A percentile compares a stretch with the other conserved stretches of the same genome.
Conservation (phyloP, 2,888 invertebrate genomes). For the Papilio protenor region DNA sequence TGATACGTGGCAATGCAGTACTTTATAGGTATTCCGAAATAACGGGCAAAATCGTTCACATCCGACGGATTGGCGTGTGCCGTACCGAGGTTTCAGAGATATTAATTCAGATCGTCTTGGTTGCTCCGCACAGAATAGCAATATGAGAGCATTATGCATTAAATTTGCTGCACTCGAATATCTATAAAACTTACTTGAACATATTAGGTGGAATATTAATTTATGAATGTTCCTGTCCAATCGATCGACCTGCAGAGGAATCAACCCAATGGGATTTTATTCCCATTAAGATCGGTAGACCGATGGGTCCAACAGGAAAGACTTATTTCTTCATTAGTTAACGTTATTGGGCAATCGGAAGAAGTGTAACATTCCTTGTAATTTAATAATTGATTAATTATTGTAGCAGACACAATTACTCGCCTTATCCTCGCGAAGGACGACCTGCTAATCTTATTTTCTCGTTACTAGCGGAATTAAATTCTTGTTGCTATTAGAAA, state of each 20-base stretch:
- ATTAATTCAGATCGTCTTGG: constrained; percentile 24
- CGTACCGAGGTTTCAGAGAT: not conserved
- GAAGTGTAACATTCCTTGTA: not conserved
- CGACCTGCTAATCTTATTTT: not conserved
- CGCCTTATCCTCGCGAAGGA: not conserved
- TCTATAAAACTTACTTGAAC: not conserved
- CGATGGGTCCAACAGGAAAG: no score
- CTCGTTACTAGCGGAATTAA: constrained; percentile 5
- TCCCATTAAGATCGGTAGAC: no score
- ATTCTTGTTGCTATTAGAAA: constrained; percentile 3
- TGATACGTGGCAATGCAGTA: not conserved
- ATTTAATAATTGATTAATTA: constrained; percentile 9
- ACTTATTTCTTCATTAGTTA: not conserved
- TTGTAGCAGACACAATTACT: constrained; percentile 1
- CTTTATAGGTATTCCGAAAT: not conserved
- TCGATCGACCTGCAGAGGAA: no score
- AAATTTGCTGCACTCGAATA: not conserved
- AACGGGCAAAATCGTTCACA: constrained; percentile 4
- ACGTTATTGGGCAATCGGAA: not conserved
- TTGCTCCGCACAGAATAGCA: not conserved
- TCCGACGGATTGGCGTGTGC: constrained; percentile 1
- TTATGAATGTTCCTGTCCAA: not conserved
- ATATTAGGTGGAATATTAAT: not conserved
- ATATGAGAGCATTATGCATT: constrained; percentile 12
- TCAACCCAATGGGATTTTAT: no score